These are phyloP conservation scores for Gopherus evgoodei DNA, from an alignment of 2,113 vertebrate species.

Conservation along the genomic window DNA sequence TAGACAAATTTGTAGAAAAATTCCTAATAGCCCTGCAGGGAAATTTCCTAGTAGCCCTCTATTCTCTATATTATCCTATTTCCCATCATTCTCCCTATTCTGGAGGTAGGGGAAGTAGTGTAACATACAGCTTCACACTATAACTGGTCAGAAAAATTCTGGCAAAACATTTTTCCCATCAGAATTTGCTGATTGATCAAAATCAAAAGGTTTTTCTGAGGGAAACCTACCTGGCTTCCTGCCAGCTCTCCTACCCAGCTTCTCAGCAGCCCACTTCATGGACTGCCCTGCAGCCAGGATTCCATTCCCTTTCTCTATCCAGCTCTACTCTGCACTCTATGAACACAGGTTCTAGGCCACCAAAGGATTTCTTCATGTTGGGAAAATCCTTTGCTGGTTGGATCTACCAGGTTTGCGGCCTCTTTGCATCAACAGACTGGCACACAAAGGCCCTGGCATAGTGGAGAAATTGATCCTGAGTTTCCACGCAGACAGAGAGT, in stretches of 20 bases:
- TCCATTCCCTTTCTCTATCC: not conserved
- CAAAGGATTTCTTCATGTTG: not conserved
- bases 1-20: not conserved
- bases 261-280: not conserved
- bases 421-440: not conserved
- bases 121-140: not conserved
- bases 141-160: not conserved
- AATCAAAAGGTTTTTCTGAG: not conserved
- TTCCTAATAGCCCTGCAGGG: not conserved
- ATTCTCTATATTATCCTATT: not conserved
- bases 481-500: not conserved
- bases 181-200: not conserved
- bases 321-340: not conserved
- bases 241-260: not conserved
- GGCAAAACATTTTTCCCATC: not conserved
- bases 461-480: not conserved
- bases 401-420: not conserved
- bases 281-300: not conserved
- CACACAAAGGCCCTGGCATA: not conserved
- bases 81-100: not conserved
- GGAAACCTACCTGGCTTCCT: not conserved
- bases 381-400: not conserved
- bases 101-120: not conserved
- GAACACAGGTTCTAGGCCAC: not conserved
- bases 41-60: not conserved